Percentiles rank a stretch among this genome's conserved stretches.
phyloP scores from a whole-genome alignment of 2,797 vertebrate genomes.

The Amniataba percoides region DNA sequence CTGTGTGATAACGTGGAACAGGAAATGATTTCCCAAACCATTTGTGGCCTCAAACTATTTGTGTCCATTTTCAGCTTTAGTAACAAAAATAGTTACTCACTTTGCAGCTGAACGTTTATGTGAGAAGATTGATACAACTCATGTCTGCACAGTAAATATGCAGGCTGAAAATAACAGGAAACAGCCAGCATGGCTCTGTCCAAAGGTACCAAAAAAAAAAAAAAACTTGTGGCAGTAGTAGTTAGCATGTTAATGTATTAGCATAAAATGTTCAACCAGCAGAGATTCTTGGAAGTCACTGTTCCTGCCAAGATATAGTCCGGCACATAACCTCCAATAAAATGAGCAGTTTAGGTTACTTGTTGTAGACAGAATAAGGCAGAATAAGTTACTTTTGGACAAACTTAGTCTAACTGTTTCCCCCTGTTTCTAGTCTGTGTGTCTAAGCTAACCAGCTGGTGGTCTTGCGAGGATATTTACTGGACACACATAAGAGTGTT shows the following conservation, averaged over 20 bases:
- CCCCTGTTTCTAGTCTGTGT: slow-evolving; percentile 18
- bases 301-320: not conserved
- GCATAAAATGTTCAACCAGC: not conserved
- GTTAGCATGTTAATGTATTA: not conserved
- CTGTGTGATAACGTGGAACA: slow-evolving; percentile 65
- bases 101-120: slow-evolving; percentile 8
- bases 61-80: slow-evolving; percentile 10
- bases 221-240: not conserved
- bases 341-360: too few species aligned
- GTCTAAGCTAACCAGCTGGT: not conserved
- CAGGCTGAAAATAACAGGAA: slow-evolving; percentile 19
- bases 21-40: slow-evolving; percentile 52
- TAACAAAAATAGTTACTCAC: not conserved
- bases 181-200: not conserved
- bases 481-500: not conserved
- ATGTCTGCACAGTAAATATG: not conserved
- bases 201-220: not conserved
- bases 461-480: slow-evolving; percentile 4
- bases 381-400: slow-evolving; percentile 17
- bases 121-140: not conserved
- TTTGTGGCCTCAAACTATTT: slow-evolving; percentile 33
- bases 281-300: slow-evolving; percentile 1
- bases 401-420: slow-evolving; percentile 3
- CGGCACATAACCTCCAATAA: not conserved
- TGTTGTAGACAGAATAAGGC: too few species aligned